Conservation (phyloP, 2,888 invertebrate genomes). For the Melieria picta region DNA sequence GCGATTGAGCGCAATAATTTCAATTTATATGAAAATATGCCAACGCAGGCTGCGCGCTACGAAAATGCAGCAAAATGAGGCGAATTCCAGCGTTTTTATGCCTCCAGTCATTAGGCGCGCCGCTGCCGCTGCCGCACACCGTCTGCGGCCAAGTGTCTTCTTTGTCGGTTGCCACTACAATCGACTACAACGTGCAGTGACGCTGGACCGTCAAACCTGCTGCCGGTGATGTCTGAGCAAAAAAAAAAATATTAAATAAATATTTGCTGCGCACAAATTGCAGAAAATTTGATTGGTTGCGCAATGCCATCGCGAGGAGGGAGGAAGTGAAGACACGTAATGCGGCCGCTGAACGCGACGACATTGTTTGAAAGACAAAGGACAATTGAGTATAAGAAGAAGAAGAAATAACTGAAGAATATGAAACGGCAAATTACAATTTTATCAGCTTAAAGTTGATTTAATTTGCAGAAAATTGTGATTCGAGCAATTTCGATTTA, state of each 20-base stretch:
- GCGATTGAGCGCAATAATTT: conserved; percentile 20
- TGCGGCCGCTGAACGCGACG: too few species aligned
- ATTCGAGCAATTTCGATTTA: conserved; percentile 16
- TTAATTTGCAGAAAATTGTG: conserved; percentile 24
- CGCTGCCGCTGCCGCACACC: too few species aligned
- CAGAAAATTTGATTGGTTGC: too few species aligned
- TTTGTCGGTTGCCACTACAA: neutral
- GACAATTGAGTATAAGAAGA: neutral
- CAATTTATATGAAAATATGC: conserved; percentile 28
- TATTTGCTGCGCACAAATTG: too few species aligned
- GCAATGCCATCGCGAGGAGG: too few species aligned
- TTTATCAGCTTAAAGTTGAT: neutral
- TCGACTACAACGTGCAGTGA: too few species aligned
- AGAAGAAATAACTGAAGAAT: neutral
- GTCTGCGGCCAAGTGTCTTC: neutral
- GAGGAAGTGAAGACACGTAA: too few species aligned
- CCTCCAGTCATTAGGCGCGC: conserved; percentile 2
- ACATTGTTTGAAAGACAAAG: too few species aligned
- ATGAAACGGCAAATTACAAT: neutral
- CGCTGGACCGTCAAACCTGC: too few species aligned
- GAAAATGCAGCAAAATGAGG: too few species aligned
- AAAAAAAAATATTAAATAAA: too few species aligned
- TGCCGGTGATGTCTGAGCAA: too few species aligned
- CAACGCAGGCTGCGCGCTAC: neutral
- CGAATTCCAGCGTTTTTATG: neutral